phyloP scores from a whole-genome alignment of 2,113 vertebrate species.

The Notarius quadriscutis region DNA sequence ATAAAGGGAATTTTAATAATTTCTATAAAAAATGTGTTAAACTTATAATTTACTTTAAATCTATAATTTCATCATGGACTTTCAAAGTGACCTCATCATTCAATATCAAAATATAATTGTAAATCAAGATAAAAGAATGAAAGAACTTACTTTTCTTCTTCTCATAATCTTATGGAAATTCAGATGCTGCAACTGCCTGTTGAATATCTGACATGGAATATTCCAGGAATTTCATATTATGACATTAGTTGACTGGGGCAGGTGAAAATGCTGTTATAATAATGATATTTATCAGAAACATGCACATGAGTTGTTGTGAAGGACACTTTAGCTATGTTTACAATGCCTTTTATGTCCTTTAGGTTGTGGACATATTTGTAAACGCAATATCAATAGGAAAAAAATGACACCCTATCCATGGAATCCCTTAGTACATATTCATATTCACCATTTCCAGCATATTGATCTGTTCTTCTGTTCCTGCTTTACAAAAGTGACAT shows the following conservation, averaged over 20 bases:
- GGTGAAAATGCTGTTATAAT: neutral
- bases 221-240: too few species aligned
- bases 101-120: too few species aligned
- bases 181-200: too few species aligned
- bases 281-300: neutral
- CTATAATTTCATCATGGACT: too few species aligned
- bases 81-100: too few species aligned
- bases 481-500: slow-evolving; percentile 8
- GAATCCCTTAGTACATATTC: neutral
- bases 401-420: neutral
- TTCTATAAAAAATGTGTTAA: too few species aligned
- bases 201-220: too few species aligned
- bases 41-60: too few species aligned
- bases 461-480: neutral
- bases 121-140: too few species aligned
- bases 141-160: too few species aligned
- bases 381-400: neutral
- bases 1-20: too few species aligned
- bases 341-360: neutral
- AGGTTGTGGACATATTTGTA: neutral
- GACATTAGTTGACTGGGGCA: neutral
- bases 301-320: neutral
- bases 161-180: too few species aligned
- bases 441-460: neutral
- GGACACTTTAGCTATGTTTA: neutral